Evolutionary conservation across 1,140 invertebrate species (phyloP).

Genomic region (Zaprionus vittiger): DNA sequence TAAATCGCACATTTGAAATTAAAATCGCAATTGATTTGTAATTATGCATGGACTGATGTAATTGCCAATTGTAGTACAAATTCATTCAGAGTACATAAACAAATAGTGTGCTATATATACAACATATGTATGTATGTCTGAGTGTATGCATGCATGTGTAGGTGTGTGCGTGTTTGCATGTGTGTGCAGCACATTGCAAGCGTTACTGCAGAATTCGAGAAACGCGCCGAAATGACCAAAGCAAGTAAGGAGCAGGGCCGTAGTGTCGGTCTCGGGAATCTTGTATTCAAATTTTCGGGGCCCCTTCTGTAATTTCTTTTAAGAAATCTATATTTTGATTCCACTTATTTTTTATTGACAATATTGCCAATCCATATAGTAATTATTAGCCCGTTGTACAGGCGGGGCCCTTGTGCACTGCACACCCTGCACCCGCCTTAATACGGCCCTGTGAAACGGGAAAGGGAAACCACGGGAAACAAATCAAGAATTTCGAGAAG

Average conservation of each 20-base stretch:
- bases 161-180: not conserved
- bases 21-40: slow-evolving; percentile 59
- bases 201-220: slow-evolving; percentile 52
- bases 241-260: not conserved
- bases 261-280: too few relatives aligned
- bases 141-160: too few relatives aligned
- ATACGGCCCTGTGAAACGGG: too few relatives aligned
- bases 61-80: slow-evolving; percentile 16
- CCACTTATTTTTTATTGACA: too few relatives aligned
- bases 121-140: not conserved
- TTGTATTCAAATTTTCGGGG: too few relatives aligned
- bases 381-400: too few relatives aligned
- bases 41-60: slow-evolving; percentile 28
- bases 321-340: too few relatives aligned
- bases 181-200: not conserved
- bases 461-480: not conserved
- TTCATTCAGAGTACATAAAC: not conserved
- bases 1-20: slow-evolving; percentile 52
- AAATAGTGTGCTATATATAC: not conserved
- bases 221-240: slow-evolving; percentile 47
- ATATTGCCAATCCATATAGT: too few relatives aligned
- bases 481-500: not conserved
- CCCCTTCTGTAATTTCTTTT: too few relatives aligned
- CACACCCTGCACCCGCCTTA: too few relatives aligned
- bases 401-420: too few relatives aligned